Evolutionary conservation across 2,888 invertebrate genomes (phyloP), one percentile per base, ranked within the genome.

Genomic region (Nomada flava): DNA sequence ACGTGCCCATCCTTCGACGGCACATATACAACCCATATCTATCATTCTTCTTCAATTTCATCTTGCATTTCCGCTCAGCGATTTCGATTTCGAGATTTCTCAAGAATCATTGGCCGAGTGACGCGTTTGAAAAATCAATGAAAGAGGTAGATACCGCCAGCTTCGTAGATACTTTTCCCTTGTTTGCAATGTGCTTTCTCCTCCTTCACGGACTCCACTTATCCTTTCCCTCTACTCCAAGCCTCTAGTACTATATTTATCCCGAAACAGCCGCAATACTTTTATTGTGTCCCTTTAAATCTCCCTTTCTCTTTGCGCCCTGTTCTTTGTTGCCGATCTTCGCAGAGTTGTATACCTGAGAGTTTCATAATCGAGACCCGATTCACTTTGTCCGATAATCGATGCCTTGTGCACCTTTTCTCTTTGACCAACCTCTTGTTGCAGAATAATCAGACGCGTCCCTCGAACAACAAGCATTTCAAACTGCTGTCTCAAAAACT

Each of bases 201-300:
- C 52, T 62, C 65, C 29, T 20, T n/a, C 60, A 57, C 63, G 26
- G 11, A 52, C 52, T 18, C n/a, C 55, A 29, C 77, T 77, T 69
- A 73, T 70, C 80, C 81, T 88, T 86, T 86, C 82, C 87, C 86
- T 84, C 74, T 64, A 78, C 82, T 70, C 85, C 86, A 84, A 86
- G 10, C 13, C 88, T 87, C 86, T 86, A 81, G 75, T 55, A 87
- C 89, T 91, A 90, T 90, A 91, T 90, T 91, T 90, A 89, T 82
- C 79, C 77, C 57, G 84, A 85, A 88, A 85, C 86, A 72, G 76
- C 76, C 69, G 70, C 82, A 26, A 70, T 82, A 80, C 55, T 79
- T 68, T 73, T 65, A 64, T 73, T 64, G 50, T 52, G 42, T 53
- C 65, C 52, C 26, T 76, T 73, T 10, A 50, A 23, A 13, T 50